A percentile compares a stretch with the other conserved stretches of the same genome.
phyloP scores from a whole-genome alignment of 1,140 invertebrate genomes.

The Bombus waltoni region DNA sequence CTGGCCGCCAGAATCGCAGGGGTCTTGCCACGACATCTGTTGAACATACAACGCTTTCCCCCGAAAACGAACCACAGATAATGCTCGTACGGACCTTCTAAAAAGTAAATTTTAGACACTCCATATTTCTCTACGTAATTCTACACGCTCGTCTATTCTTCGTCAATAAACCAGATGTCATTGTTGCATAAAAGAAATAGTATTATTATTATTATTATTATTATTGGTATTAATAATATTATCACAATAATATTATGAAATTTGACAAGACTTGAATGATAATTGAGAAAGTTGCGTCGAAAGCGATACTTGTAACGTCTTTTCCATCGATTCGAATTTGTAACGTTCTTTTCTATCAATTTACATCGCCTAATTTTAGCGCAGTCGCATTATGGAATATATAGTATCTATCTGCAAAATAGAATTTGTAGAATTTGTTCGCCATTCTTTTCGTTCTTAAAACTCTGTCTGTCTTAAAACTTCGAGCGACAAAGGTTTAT shows the following conservation, averaged over 20 bases:
- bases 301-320: not conserved
- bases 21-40: constrained; percentile 59
- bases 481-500: no score
- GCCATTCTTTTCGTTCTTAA: no score
- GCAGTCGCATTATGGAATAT: no score
- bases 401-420: no score
- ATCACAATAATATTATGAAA: no score
- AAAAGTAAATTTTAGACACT: constrained; percentile 6
- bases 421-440: no score
- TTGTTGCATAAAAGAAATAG: no score
- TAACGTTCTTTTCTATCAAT: not conserved
- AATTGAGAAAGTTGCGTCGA: no score
- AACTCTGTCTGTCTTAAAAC: no score
- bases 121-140: constrained; percentile 1
- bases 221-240: no score
- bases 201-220: no score
- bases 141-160: not conserved
- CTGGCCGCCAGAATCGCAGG: constrained; percentile 5
- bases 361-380: not conserved
- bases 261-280: no score
- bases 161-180: not conserved
- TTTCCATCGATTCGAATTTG: not conserved
- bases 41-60: constrained; percentile 61
- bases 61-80: constrained; percentile 22
- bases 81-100: not conserved